Percentiles rank a stretch among this genome's conserved stretches.
Conservation (phyloP, 2,888 invertebrate species). For the Xestobium rufovillosum region DNA sequence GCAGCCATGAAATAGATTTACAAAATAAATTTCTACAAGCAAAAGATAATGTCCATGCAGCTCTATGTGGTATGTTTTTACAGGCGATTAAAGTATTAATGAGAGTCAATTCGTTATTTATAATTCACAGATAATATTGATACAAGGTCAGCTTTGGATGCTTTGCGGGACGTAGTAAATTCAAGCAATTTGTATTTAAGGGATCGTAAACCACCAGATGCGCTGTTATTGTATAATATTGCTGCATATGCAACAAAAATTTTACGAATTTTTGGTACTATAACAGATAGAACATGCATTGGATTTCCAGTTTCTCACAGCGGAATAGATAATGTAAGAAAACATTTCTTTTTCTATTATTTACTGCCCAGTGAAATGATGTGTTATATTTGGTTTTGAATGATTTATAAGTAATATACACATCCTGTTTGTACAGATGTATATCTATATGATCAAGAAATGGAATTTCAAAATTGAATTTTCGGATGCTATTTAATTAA, state of each 20-base stretch:
- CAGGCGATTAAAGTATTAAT: too few species aligned
- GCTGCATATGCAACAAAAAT: conserved; percentile 81
- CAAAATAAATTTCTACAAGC: conserved; percentile 56
- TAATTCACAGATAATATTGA: conserved; percentile 76
- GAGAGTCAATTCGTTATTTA: too few species aligned
- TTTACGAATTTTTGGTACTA: conserved; percentile 69
- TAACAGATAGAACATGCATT: conserved; percentile 57
- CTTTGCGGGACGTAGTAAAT: conserved; percentile 76
- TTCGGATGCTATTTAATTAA: too few species aligned
- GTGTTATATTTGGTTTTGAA: too few species aligned
- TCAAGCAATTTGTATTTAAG: conserved; percentile 80
- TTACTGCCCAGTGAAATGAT: too few species aligned
- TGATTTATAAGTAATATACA: too few species aligned
- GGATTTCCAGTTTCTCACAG: conserved; percentile 60
- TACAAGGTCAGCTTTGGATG: conserved; percentile 79
- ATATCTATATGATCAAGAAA: too few species aligned
- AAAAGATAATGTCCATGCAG: conserved; percentile 64
- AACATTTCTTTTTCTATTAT: conserved; percentile 11
- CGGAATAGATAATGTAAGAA: conserved; percentile 42
- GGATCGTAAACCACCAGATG: conserved; percentile 48
- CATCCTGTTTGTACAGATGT: too few species aligned
- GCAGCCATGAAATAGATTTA: conserved; percentile 58
- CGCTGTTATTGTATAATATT: conserved; percentile 64
- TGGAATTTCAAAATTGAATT: too few species aligned
- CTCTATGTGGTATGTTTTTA: conserved; percentile 71